These are phyloP conservation scores for Lepidurus couesii DNA, from an alignment of 1,140 invertebrate species.

Conservation along the genomic window DNA sequence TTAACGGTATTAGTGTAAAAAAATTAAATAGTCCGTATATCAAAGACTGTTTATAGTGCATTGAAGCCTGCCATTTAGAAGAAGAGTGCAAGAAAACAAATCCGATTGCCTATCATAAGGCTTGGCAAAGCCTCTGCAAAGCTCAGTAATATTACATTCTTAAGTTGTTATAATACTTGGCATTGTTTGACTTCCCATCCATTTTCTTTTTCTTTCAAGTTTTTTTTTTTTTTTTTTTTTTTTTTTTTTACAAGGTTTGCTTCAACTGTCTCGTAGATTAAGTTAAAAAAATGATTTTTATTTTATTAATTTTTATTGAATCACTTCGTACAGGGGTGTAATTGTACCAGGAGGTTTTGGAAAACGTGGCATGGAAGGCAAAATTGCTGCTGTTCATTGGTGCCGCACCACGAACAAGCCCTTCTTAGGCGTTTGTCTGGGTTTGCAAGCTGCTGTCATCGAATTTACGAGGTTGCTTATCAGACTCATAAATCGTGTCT, in stretches of 20 bases:
- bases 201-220: too few relatives aligned
- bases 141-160: constrained; percentile 46
- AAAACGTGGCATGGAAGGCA: constrained; percentile 89
- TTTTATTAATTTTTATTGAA: constrained; percentile 32
- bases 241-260: neutral
- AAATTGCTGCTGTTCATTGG: constrained; percentile 89
- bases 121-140: constrained; percentile 85
- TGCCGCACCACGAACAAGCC: constrained; percentile 84
- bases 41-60: constrained; percentile 56
- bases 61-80: constrained; percentile 87
- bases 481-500: neutral
- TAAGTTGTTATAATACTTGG: neutral
- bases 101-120: constrained; percentile 82
- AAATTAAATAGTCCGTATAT: constrained; percentile 2
- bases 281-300: neutral
- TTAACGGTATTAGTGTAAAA: constrained; percentile 53
- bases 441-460: constrained; percentile 93
- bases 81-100: constrained; percentile 60
- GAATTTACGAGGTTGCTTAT: constrained; percentile 70
- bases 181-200: too few relatives aligned
- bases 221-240: neutral
- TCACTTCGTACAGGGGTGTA: constrained; percentile 64
- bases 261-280: neutral
- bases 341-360: constrained; percentile 98
- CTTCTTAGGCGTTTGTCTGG: constrained; percentile 92